Percentiles rank a stretch among this genome's conserved stretches.
Evolutionary conservation across 2,113 vertebrate genomes (phyloP).

Genomic region (Hemichromis elongatus): DNA sequence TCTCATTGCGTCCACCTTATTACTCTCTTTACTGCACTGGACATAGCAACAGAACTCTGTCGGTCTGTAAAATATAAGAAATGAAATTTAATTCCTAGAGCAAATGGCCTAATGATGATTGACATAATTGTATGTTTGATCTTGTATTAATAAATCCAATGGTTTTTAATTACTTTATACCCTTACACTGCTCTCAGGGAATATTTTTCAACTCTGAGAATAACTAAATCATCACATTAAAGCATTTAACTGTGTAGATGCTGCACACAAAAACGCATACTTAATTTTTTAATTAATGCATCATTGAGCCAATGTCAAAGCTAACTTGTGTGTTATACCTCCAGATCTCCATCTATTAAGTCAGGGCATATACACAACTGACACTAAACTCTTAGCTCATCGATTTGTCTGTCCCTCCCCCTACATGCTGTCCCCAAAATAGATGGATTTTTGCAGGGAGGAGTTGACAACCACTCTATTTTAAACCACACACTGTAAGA

Average conservation of each 20-base stretch:
- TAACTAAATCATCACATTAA: not conserved
- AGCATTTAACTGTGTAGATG: not conserved
- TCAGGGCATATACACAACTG: not conserved
- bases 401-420: constrained; percentile 25
- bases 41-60: not conserved
- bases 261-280: not conserved
- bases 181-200: not conserved
- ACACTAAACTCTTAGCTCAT: constrained; percentile 16
- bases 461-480: constrained; percentile 73
- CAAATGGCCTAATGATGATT: not conserved
- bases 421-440: constrained; percentile 59
- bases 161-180: not conserved
- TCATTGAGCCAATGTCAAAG: not conserved
- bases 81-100: not conserved
- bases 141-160: not conserved
- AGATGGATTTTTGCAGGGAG: constrained; percentile 63
- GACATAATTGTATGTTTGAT: not conserved
- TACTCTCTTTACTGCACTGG: not conserved
- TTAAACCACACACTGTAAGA: constrained; percentile 68
- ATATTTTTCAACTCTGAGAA: not conserved
- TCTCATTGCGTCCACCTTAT: not conserved
- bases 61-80: not conserved
- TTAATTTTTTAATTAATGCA: not conserved
- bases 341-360: not conserved
- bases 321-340: not conserved